Base-by-base conservation (phyloP, 2,888 invertebrate species). In the Drosophila birchii region DNA sequence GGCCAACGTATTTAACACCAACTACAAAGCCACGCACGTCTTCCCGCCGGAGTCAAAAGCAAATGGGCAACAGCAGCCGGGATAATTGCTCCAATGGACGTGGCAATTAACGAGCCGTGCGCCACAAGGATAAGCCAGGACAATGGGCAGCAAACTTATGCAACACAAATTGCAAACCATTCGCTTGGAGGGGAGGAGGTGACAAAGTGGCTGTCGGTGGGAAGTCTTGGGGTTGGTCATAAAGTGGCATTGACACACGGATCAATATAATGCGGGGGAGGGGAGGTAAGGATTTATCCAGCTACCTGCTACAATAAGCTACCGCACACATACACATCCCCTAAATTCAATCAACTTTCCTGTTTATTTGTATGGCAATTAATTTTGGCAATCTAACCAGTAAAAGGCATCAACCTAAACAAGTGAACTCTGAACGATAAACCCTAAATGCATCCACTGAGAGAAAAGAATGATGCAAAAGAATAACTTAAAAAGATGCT, bases 1-100 rank as follows among this genome's bases (percentile, higher is more conserved):
- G 89, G 89, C 73, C 45, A 47, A 62, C 66, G 69, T 75, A 75
- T 81, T 86, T 78, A 81, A 78, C 86, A 75, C 76, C 53, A 80
- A 72, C 76, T 70, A 69, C 66, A 60, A 57, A 59, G 55, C 60
- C 60, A 72, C 69, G 64, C 81, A 82, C 74, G 54, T 70, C 62
- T 72, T 67, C 58, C 74, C 71, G 72, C 73, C 74, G 66, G n/a
- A 75, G 78, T 64, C 74, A 66, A 75, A 75, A 78, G 78, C 54
- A 81, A 79, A 81, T 57, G 39, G 43, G 56, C 57, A 63, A 47
- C 6, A 18, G 47, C 39, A 26, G 43, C 47, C 34, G 18, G 61
- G 45, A 63, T 75, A 75, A 67, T 75, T 75, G 62, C 59, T 51
- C 55, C 76, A 59, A 66, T 55, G 55, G 69, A 62, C 74, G 74